A percentile compares a stretch with the other conserved stretches of the same genome.
phyloP scores from a whole-genome alignment of 2,113 vertebrate species.

The Vimba vimba region DNA sequence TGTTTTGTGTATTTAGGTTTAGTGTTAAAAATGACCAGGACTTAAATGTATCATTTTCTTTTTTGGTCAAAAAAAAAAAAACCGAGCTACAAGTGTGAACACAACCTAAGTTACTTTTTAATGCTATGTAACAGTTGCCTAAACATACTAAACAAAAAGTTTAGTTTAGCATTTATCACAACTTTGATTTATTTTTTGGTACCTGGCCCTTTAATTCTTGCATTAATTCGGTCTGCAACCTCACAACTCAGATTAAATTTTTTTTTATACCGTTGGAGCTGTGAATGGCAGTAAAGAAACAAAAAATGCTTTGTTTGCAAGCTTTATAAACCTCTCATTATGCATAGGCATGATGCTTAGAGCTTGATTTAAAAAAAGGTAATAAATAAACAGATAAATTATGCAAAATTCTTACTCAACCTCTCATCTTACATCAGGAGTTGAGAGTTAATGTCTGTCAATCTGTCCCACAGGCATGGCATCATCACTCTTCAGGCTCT shows the following conservation, averaged over 20 bases:
- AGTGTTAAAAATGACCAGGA: too few relatives aligned
- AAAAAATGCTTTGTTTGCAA: not conserved
- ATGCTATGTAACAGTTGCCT: not conserved
- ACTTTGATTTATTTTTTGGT: not conserved
- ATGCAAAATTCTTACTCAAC: not conserved
- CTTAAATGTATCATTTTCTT: too few relatives aligned
- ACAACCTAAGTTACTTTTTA: not conserved
- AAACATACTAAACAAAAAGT: not conserved
- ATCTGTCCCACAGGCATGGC: constrained; percentile 80
- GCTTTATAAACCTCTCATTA: not conserved
- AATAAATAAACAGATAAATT: not conserved
- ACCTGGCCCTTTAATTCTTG: not conserved
- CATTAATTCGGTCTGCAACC: not conserved
- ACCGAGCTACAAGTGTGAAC: too few relatives aligned
- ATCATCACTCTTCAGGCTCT: constrained; percentile 94
- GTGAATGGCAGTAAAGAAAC: not conserved
- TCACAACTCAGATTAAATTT: not conserved
- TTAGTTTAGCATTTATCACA: not conserved
- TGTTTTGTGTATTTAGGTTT: too few relatives aligned
- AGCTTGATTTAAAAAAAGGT: not conserved
- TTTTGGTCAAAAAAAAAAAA: too few relatives aligned
- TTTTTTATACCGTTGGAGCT: not conserved
- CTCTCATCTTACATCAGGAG: not conserved
- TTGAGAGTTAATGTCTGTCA: not conserved
- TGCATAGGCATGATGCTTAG: not conserved